These are phyloP conservation scores for Mungos mungo DNA, from an alignment of 2,113 vertebrate species.

Conservation along the genomic window DNA sequence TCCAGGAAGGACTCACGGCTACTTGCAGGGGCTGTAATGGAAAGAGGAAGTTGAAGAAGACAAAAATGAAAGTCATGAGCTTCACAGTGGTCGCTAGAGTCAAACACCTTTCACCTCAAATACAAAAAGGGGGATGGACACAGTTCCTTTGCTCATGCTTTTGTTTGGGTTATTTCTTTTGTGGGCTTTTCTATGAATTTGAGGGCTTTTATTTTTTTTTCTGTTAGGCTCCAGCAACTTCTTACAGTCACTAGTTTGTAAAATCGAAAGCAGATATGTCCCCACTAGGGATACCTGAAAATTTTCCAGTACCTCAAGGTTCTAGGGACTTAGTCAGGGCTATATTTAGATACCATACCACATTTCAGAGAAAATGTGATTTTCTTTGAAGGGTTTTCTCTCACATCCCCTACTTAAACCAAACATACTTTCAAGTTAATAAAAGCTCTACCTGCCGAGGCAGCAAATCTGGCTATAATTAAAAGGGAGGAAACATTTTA, in stretches of 20 bases:
- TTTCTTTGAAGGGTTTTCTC: slow-evolving; percentile 42
- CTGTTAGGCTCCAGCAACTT: slow-evolving; percentile 2
- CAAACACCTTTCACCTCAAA: neutral
- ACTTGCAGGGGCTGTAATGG: neutral
- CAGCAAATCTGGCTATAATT: slow-evolving; percentile 44
- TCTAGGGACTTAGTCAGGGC: neutral
- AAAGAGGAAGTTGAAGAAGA: neutral
- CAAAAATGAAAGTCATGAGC: neutral
- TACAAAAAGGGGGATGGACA: neutral
- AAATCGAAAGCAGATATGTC: slow-evolving; percentile 33
- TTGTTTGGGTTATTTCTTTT: neutral
- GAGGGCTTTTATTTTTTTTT: neutral
- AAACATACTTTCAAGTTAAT: slow-evolving; percentile 55
- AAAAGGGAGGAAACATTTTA: slow-evolving; percentile 44
- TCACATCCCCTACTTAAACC: neutral
- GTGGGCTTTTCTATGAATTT: neutral
- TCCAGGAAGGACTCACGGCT: neutral
- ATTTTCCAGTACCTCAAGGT: neutral
- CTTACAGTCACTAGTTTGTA: neutral
- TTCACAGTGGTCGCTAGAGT: neutral
- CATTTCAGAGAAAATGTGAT: slow-evolving; percentile 44
- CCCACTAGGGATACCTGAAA: slow-evolving; percentile 28
- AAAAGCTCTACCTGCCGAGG: neutral
- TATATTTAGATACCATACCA: neutral
- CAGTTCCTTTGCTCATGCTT: neutral